These are phyloP conservation scores for Fulica atra DNA, from an alignment of 2,113 vertebrate species.

Conservation along the genomic window DNA sequence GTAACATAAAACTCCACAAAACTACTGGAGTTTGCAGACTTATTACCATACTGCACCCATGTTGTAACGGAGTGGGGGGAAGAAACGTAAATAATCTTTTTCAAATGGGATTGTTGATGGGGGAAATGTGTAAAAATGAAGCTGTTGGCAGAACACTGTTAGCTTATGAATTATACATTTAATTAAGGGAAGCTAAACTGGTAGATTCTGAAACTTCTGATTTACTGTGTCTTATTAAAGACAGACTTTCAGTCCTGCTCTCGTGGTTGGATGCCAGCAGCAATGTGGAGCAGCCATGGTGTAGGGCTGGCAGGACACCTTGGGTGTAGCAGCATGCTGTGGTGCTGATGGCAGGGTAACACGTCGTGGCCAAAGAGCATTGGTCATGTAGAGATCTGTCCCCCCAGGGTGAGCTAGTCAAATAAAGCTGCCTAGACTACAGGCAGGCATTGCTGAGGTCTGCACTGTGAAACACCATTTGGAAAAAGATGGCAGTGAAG, in stretches of 20 bases:
- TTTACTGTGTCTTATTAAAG: constrained; percentile 58
- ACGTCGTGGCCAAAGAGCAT: neutral
- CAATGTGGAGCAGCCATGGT: neutral
- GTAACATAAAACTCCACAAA: constrained; percentile 51
- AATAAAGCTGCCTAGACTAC: neutral
- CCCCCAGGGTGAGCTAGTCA: neutral
- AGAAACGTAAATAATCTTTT: constrained; percentile 52
- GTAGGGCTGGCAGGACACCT: neutral
- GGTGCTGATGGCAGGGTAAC: accelerated
- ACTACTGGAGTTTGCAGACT: constrained; percentile 54
- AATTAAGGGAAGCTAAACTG: constrained; percentile 77
- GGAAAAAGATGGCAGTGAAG: neutral
- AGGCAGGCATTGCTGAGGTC: accelerated
- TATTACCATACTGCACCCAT: constrained; percentile 23
- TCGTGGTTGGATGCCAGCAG: neutral
- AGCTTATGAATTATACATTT: constrained; percentile 80
- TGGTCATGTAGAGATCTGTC: neutral
- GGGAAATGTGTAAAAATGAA: constrained; percentile 68
- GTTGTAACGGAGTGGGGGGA: neutral
- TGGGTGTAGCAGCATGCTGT: accelerated
- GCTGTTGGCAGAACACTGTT: constrained; percentile 58
- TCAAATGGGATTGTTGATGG: constrained; percentile 63
- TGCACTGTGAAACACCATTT: neutral
- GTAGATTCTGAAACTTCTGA: constrained; percentile 61
- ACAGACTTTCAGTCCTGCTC: constrained; percentile 2